A percentile compares a stretch with the other conserved stretches of the same genome.
Conservation (phyloP, 2,888 invertebrate species). For the Oegoconia quadripuncta region DNA sequence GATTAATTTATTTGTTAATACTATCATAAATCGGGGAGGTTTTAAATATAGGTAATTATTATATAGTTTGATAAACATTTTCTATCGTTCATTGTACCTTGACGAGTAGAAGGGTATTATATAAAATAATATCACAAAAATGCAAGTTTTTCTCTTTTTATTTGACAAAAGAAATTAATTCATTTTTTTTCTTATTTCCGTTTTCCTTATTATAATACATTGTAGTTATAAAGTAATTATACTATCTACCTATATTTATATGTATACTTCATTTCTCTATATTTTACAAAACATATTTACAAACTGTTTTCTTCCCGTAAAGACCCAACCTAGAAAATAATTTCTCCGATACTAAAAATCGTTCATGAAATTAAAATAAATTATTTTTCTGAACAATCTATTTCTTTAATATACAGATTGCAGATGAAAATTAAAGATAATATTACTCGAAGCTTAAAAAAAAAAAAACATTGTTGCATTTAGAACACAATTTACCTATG, state of each 20-base stretch:
- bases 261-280: conserved; percentile 69
- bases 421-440: conserved; percentile 33
- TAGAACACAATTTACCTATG: conserved; percentile 46
- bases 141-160: conserved; percentile 67
- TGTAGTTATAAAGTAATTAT: conserved; percentile 74
- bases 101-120: neutral
- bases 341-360: conserved; percentile 27
- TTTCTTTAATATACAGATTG: conserved; percentile 30
- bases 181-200: conserved; percentile 68
- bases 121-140: conserved; percentile 48
- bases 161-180: conserved; percentile 78
- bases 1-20: too few relatives aligned
- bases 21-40: too few relatives aligned
- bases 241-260: conserved; percentile 74
- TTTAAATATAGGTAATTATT: too few relatives aligned
- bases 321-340: conserved; percentile 59
- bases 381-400: conserved; percentile 23
- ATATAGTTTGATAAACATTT: too few relatives aligned
- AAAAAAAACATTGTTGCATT: conserved; percentile 33
- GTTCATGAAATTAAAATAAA: conserved; percentile 23
- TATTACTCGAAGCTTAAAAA: conserved; percentile 30
- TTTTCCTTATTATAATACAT: conserved; percentile 71
- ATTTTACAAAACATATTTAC: conserved; percentile 76
- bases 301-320: conserved; percentile 62
- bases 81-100: too few relatives aligned